phyloP scores from a whole-genome alignment of 1,140 invertebrate genomes.

The Portunus trituberculatus region DNA sequence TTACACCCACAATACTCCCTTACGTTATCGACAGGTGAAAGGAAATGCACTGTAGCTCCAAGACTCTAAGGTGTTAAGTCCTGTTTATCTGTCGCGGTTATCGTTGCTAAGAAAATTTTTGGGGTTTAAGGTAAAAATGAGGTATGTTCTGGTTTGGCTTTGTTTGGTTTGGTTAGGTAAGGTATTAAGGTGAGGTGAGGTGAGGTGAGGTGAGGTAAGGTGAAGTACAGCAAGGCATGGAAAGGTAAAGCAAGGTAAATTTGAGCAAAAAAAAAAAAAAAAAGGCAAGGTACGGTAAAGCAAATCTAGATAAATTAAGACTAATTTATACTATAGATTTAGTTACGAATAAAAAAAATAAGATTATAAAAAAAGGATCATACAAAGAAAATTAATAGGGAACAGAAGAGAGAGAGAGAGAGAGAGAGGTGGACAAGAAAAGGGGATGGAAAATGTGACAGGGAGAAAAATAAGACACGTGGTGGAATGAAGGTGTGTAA shows the following conservation, averaged over 20 bases:
- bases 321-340: no score
- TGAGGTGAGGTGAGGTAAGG: not conserved
- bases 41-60: not conserved
- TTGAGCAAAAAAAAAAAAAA: not conserved
- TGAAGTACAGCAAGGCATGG: not conserved
- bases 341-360: not conserved
- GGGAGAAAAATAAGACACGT: no score
- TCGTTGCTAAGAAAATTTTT: not conserved
- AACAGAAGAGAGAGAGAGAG: no score
- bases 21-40: not conserved
- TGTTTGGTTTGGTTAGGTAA: not conserved
- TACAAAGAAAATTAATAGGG: no score
- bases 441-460: no score
- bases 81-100: not conserved
- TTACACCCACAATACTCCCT: not conserved
- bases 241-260: not conserved
- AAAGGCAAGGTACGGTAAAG: not conserved
- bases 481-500: no score
- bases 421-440: no score
- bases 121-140: not conserved
- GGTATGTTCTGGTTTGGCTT: not conserved
- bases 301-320: not conserved
- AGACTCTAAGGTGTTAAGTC: not conserved
- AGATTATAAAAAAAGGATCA: no score
- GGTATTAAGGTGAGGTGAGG: not conserved